A percentile compares a stretch with the other conserved stretches of the same genome.
These are phyloP conservation scores for Pitangus sulphuratus DNA, from an alignment of 2,797 vertebrate genomes.

Conservation along the genomic window DNA sequence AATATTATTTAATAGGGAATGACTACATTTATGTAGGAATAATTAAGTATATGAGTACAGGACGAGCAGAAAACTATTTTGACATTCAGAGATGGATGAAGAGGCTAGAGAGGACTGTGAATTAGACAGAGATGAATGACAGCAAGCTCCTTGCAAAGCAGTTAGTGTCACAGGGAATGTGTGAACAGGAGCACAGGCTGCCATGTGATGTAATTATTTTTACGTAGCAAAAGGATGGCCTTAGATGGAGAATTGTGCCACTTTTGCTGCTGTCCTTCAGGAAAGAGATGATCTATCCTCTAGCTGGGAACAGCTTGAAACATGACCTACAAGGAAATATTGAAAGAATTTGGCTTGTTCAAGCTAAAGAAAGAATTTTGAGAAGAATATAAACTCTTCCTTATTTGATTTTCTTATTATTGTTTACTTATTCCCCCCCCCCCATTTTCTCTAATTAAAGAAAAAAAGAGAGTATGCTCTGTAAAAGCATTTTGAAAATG, in stretches of 20 bases:
- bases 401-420: not conserved
- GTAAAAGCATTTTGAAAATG: not conserved
- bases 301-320: not conserved
- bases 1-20: not conserved
- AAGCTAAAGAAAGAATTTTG: not conserved
- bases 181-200: not conserved
- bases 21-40: not conserved
- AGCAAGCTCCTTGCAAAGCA: not conserved
- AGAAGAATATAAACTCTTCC: not conserved
- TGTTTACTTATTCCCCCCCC: rapidly evolving
- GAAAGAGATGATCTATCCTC: not conserved
- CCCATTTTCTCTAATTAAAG: not conserved
- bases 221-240: not conserved
- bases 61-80: not conserved
- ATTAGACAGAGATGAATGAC: not conserved
- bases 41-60: not conserved
- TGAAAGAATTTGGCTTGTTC: not conserved
- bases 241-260: not conserved
- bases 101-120: not conserved
- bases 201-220: not conserved
- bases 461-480: not conserved
- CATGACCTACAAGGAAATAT: not conserved
- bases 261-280: not conserved
- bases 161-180: not conserved
- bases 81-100: not conserved